Percentiles rank a stretch among this genome's conserved stretches.
Evolutionary conservation across 1,140 invertebrate genomes (phyloP).

Genomic region (Zaprionus tsacasi): DNA sequence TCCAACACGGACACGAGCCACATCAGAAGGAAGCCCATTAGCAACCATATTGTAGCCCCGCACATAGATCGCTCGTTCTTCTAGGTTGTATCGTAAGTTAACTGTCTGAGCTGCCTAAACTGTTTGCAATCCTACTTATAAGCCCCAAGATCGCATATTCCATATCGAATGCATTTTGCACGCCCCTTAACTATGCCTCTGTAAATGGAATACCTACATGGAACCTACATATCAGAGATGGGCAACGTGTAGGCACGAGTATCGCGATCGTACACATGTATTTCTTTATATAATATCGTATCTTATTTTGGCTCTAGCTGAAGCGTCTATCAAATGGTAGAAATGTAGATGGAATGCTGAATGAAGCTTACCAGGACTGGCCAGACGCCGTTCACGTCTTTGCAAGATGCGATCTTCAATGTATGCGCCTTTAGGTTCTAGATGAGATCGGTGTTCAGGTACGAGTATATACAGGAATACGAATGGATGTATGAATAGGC

Average conservation of each 20-base stretch:
- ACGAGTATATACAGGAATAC: constrained; percentile 30
- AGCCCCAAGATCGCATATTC: too few species aligned
- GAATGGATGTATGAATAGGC: constrained; percentile 28
- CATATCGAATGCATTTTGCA: background rate
- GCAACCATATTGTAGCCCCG: background rate
- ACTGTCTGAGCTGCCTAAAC: too few species aligned
- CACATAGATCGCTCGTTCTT: too few species aligned
- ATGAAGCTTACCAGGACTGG: constrained; percentile 78
- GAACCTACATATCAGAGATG: background rate
- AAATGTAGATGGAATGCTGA: background rate
- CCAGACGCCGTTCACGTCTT: constrained; percentile 79
- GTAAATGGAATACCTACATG: background rate
- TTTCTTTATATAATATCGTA: background rate
- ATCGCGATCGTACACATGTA: too few species aligned
- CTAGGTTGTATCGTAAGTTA: too few species aligned
- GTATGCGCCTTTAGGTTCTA: constrained; percentile 74
- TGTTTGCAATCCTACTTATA: too few species aligned
- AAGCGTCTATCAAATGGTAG: background rate
- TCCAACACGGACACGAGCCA: background rate
- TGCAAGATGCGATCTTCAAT: constrained; percentile 83
- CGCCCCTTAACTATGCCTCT: background rate
- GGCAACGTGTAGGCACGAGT: too few species aligned
- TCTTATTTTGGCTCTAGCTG: background rate
- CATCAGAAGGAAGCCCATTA: background rate
- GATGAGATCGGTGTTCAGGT: constrained; percentile 37